Conservation (phyloP, 1,140 invertebrate genomes). For the Arion vulgaris region DNA sequence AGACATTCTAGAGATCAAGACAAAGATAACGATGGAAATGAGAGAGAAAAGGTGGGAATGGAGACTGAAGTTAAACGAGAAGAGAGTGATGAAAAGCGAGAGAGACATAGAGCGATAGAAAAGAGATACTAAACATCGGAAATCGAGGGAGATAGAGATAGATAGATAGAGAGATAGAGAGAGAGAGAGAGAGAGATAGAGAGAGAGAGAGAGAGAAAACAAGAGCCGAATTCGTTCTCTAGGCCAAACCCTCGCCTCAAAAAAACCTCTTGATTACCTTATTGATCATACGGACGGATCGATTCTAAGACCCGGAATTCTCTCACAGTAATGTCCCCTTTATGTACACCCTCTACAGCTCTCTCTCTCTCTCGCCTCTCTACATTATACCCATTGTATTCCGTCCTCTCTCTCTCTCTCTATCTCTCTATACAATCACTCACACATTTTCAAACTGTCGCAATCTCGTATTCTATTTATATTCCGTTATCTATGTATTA, state of each 20-base stretch:
- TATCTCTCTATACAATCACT: background rate
- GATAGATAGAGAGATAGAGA: background rate
- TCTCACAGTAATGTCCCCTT: background rate
- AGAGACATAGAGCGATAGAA: too few relatives aligned
- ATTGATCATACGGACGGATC: constrained; percentile 6
- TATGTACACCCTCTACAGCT: background rate
- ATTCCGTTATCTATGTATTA: too few relatives aligned
- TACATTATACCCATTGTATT: background rate
- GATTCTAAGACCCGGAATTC: constrained; percentile 14
- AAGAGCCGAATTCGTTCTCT: background rate
- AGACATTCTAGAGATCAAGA: too few relatives aligned
- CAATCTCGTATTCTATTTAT: too few relatives aligned
- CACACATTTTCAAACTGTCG: too few relatives aligned
- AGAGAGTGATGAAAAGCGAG: too few relatives aligned
- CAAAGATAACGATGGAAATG: too few relatives aligned
- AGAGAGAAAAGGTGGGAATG: too few relatives aligned
- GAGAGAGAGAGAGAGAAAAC: background rate
- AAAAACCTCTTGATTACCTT: constrained; percentile 26
- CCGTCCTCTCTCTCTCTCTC: background rate
- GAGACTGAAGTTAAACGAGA: too few relatives aligned
- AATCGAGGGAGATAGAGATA: background rate
- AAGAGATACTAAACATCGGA: background rate
- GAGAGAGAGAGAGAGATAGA: constrained; percentile 4
- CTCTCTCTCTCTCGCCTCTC: background rate
- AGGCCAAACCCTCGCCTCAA: background rate